Base-by-base conservation (phyloP, 1,140 invertebrate species). In the Danaus plexippus region DNA sequence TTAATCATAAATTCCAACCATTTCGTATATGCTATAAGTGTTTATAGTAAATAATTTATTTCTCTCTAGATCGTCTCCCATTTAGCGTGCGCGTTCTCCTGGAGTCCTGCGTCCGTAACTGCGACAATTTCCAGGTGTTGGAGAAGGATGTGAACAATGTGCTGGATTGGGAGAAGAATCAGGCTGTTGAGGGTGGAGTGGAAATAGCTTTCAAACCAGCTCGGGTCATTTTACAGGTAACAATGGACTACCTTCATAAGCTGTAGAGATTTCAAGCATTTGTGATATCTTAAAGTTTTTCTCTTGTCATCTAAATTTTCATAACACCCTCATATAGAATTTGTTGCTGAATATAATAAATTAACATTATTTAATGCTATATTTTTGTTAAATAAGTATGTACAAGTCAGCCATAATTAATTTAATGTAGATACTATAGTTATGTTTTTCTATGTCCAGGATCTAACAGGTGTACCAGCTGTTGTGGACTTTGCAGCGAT, bases 401-500 rank as follows among this genome's bases (percentile, higher is more conserved):
- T n/a, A n/a, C n/a, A n/a, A n/a, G n/a, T n/a, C n/a, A n/a, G n/a
- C n/a, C n/a, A n/a, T n/a, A n/a, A n/a, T n/a, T n/a, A n/a, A n/a
- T 22, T 22, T 22, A 22, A 22, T 22, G 2, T 22, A 22, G 18
- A 22, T 22, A 2, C 6, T 22, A 2, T 6, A 22, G 18, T 6
- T 22, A 6, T 22, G 6, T 48, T 47, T 47, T 4, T 43, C 15
- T 41, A 43, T 57, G 73, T 75, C 18, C 73, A 96, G 94, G 95
- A 97, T 88, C 95, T 95, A 57, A 98, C 96, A 48, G 97, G 97
- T n/a, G 97, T 99, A 0, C 97, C 98, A 11, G 97, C 97, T 9
- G 96, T 99, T 9, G 97, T 99, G 9, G 98, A 99, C 87, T 98
- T 99, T 90, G 98, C 98, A 42, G 96, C 97, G 7, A 99, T 99